phyloP scores from a whole-genome alignment of 2,113 vertebrate genomes.

The Hemicordylus capensis region DNA sequence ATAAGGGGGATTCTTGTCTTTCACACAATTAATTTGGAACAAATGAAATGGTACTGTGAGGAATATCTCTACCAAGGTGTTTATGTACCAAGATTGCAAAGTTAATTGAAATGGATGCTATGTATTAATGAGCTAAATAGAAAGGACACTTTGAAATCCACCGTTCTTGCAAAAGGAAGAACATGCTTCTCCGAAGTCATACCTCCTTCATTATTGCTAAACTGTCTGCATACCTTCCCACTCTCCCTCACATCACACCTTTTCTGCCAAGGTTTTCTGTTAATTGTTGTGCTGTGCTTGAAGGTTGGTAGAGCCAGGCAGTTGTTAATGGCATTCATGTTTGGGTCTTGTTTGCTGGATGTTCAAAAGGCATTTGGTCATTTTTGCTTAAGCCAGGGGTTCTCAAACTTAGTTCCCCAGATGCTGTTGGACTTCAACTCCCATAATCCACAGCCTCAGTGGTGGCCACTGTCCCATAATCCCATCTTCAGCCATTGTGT shows the following conservation, averaged over 20 bases:
- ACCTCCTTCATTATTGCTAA: not conserved
- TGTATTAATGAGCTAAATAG: not conserved
- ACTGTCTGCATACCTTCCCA: not conserved
- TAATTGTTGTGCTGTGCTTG: not conserved
- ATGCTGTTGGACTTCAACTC: too few relatives aligned
- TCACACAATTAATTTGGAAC: not conserved
- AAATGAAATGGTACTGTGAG: not conserved
- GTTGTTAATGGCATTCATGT: not conserved
- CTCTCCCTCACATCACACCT: too few relatives aligned
- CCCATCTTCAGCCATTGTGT: too few relatives aligned
- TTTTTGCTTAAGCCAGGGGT: not conserved
- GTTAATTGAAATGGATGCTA: not conserved
- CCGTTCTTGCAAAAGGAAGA: constrained; percentile 6
- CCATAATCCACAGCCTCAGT: too few relatives aligned
- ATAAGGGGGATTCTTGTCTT: not conserved
- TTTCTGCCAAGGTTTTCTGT: not conserved
- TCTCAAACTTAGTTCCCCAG: too few relatives aligned
- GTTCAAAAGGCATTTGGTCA: not conserved
- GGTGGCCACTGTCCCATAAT: too few relatives aligned
- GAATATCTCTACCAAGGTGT: not conserved
- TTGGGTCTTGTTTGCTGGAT: not conserved
- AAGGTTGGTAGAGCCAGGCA: not conserved
- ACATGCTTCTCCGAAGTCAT: not conserved
- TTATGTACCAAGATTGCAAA: not conserved
- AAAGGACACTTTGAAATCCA: not conserved